Base-by-base conservation (phyloP, 2,113 vertebrate genomes). In the Solenodon paradoxus region DNA sequence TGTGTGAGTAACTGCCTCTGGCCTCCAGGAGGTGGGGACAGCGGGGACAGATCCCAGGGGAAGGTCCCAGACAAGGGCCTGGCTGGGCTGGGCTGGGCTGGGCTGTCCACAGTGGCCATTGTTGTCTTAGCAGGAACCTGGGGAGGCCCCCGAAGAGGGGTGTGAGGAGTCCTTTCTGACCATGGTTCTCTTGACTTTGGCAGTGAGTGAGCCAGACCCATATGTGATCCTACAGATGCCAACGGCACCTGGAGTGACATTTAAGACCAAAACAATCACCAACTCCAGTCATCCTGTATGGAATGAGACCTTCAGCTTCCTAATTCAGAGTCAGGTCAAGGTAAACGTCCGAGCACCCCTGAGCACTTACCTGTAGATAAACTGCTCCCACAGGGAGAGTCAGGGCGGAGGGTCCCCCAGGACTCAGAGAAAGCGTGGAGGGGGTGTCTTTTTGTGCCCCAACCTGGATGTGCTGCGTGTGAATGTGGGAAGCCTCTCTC, bases 251-350 rank as follows among this genome's bases (percentile, higher is more conserved):
- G 78, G 97, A 9, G 69, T 0, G 7, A 97, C 97, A 64, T 94
- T 95, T 74, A 98, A 59, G 69, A 99, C 99, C 26, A 98, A 95
- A 95, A 98, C 98, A 0, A 64, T 99, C 0, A 8, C 35, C 78
- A 98, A 99, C 97, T 97, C 77, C 57, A 97, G 72, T 82, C 97
- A 98, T 64, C 99, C 99, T 10, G 96, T 98, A 42, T 99, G 99
- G 99, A 98, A 99, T 3, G 99, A 99, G 96, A 98, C 97, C 12
- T 99, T 99, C 97, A 96, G 88, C 89, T 99, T 99, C 57, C 57
- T 98, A 88, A 95, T 99, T 75, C 98, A 98, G 72, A 98, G 90
- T 3, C 96, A 95, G 66, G 98, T 99, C 19, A 99, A 99, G 98
- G 99, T 99, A 97, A 97, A 92, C 87, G 13, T 51, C 19, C 53